A percentile compares a stretch with the other conserved stretches of the same genome.
phyloP scores from a whole-genome alignment of 2,888 invertebrate species.

The Cephus spinipes region DNA sequence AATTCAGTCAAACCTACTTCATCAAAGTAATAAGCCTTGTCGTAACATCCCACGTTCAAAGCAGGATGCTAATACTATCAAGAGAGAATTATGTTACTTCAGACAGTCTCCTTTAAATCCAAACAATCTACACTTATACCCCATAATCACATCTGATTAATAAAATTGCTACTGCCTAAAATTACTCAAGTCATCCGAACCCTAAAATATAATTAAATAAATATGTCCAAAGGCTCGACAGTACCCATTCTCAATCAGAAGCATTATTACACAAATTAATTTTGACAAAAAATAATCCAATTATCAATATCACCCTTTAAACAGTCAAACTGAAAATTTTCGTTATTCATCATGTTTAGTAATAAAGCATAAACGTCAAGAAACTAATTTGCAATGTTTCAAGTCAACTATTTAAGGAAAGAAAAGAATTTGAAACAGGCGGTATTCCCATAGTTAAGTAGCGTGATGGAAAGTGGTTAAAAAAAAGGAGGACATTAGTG shows the following conservation, averaged over 20 bases:
- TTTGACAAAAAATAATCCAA: too few species aligned
- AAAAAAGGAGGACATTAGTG: constrained; percentile 1
- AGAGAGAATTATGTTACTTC: not conserved
- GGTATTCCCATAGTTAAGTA: too few species aligned
- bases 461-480: not conserved
- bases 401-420: too few species aligned
- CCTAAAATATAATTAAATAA: not conserved
- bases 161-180: not conserved
- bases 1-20: not conserved
- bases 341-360: too few species aligned
- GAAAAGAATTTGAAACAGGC: too few species aligned
- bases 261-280: not conserved
- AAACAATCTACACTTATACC: not conserved
- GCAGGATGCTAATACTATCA: not conserved
- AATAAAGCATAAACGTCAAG: too few species aligned
- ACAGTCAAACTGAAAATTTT: too few species aligned
- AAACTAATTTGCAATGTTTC: too few species aligned
- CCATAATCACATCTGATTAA: not conserved
- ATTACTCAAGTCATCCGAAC: not conserved
- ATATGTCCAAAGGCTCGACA: not conserved
- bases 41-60: not conserved
- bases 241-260: not conserved
- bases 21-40: not conserved
- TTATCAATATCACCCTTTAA: too few species aligned
- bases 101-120: not conserved